A percentile compares a stretch with the other conserved stretches of the same genome.
Conservation (phyloP, 2,888 invertebrate species). For the Saturnia japonica region DNA sequence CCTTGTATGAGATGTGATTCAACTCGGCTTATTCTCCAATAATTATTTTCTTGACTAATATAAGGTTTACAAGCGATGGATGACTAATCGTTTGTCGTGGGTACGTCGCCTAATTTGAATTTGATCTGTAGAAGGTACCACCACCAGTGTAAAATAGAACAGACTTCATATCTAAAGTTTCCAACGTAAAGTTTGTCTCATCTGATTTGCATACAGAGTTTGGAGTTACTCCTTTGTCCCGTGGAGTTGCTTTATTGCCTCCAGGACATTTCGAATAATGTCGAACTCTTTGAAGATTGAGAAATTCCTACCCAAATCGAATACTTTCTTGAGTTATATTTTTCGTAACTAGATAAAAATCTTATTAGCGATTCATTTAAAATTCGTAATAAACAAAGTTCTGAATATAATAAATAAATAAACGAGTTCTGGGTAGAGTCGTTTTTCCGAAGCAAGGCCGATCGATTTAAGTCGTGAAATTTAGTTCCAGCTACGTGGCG, state of each 20-base stretch:
- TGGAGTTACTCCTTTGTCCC: neutral
- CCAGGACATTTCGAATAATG: neutral
- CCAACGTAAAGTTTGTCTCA: slow-evolving; percentile 1
- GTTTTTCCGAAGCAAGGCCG: too few relatives aligned
- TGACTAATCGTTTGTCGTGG: neutral
- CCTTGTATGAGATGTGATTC: too few relatives aligned
- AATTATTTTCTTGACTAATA: too few relatives aligned
- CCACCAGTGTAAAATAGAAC: neutral
- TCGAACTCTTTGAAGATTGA: slow-evolving; percentile 6
- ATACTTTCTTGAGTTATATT: neutral
- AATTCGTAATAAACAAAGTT: too few relatives aligned
- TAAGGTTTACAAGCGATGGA: too few relatives aligned
- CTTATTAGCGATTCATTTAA: too few relatives aligned
- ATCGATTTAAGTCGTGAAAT: too few relatives aligned
- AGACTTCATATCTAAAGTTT: slow-evolving; percentile 11
- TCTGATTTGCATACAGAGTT: slow-evolving; percentile 4
- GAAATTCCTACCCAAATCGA: neutral
- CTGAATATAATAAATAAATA: too few relatives aligned
- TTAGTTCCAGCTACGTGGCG: too few relatives aligned
- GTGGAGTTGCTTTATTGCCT: slow-evolving; percentile 4
- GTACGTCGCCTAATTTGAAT: neutral
- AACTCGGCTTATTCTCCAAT: too few relatives aligned
- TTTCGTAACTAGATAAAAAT: neutral
- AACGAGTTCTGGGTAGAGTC: too few relatives aligned
- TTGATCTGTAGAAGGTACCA: neutral